Conservation (phyloP, 2,113 vertebrate genomes). For the Bubalus kerabau region DNA sequence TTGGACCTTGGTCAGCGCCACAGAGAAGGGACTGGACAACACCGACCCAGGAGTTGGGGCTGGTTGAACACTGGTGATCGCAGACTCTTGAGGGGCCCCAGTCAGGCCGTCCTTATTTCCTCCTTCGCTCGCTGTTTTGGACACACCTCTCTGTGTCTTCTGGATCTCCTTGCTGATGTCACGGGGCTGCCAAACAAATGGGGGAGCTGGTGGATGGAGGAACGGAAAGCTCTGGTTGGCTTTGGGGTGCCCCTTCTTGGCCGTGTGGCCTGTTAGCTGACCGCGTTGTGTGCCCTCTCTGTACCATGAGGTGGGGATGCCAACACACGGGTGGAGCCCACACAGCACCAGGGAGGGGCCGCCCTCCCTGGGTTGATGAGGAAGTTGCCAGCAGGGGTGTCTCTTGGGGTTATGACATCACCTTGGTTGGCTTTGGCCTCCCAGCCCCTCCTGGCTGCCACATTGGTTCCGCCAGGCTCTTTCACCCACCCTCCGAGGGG, state of each 20-base stretch:
- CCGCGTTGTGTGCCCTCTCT: fast-evolving
- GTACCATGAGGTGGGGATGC: fast-evolving
- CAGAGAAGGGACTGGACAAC: background rate
- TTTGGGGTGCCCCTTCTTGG: background rate
- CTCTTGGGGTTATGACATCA: background rate
- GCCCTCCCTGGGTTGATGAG: background rate
- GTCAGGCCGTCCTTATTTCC: fast-evolving
- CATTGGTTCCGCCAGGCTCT: background rate
- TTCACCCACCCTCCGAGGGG: background rate
- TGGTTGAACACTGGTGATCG: background rate
- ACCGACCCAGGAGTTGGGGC: fast-evolving
- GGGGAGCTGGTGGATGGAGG: fast-evolving
- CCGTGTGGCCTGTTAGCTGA: background rate
- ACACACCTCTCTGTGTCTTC: background rate
- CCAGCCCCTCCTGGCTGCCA: fast-evolving
- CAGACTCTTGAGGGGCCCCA: fast-evolving
- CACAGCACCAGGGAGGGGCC: fast-evolving
- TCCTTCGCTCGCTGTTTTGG: fast-evolving
- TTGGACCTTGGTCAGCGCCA: background rate
- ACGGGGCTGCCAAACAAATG: fast-evolving
- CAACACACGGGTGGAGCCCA: fast-evolving
- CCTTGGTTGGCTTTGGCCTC: background rate
- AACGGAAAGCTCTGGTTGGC: fast-evolving
- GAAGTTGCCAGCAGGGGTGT: background rate
- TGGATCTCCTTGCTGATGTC: too few species aligned